Evolutionary conservation across 1,140 invertebrate species (phyloP), one percentile per base, ranked within the genome.

Genomic region (Thaumetopoea pityocampa): DNA sequence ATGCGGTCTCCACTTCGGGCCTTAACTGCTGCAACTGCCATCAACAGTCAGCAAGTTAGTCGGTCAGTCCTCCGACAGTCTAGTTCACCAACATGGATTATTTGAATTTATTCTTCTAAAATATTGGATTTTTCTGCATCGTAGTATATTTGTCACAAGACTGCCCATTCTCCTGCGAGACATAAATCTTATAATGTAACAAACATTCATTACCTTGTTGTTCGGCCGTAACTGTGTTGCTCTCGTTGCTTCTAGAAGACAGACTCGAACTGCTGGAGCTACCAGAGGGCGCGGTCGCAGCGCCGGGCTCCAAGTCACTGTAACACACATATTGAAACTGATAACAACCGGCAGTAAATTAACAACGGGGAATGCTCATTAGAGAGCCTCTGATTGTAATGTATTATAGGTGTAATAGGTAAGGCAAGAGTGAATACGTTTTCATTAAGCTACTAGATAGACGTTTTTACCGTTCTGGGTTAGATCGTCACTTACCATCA

Each of bases 231-330:
- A 77, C 72, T 14, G 79, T 78, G 59, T 71, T 73, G 51, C 82
- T 84, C 65, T 86, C 84, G 28, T 86, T 86, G 36, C 84, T 86
- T 29, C 73, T 62, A 2, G 85, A 86, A 0, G 85, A 86, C 6
- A 86, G 46, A 35, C 82, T 85, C 14, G 84, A 86, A 33, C 77
- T 85, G 52, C 84, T 86, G 3, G 82, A 85, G 30, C 73, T 80
- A 20, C 82, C 84, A 0, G 82, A 86, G 3, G 82, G 84, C 0
- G 78, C 84, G 3, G 78, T 78, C 3, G 67, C 54, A 6, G 74
- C 69, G 0, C 80, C 76, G 1, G 69, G 68, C 34, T 80, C 76
- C 54, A 78, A 38, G 40, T 81, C 80, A 74, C 78, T 81, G 63
- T 8, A 35, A 36, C 29, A 42, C 2, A 55, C 38, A 45, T 7